Conservation (phyloP, 2,888 invertebrate species). For the Lydus trimaculatus region DNA sequence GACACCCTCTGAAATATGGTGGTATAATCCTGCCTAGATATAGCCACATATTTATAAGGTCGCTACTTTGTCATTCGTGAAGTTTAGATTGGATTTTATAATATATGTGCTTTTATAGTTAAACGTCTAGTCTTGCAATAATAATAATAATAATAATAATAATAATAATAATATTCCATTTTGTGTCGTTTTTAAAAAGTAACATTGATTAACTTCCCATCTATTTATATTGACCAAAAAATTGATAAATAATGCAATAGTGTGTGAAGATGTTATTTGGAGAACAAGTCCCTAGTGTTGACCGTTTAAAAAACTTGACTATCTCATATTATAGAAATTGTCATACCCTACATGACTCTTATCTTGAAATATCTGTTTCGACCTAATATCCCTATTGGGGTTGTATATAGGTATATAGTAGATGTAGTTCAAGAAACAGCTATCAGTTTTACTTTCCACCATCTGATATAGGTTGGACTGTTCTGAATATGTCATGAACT, state of each 20-base stretch:
- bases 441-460: background rate
- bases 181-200: background rate
- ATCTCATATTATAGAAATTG: conserved; percentile 24
- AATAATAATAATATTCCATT: background rate
- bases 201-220: conserved; percentile 16
- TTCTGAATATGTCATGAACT: conserved; percentile 55
- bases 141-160: too few relatives aligned
- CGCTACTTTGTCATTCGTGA: conserved; percentile 61
- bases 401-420: too few relatives aligned
- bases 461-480: conserved; percentile 49
- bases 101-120: conserved; percentile 48
- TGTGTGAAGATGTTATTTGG: background rate
- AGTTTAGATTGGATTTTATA: conserved; percentile 63
- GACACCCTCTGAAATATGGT: conserved; percentile 56
- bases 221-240: background rate
- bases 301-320: background rate
- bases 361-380: conserved; percentile 30
- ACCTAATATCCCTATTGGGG: conserved; percentile 7
- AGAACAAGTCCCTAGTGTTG: background rate
- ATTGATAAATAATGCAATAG: background rate
- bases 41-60: conserved; percentile 62
- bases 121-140: background rate
- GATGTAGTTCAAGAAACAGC: background rate
- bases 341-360: conserved; percentile 27
- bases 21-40: conserved; percentile 59